These are phyloP conservation scores for Nannospalax galili DNA, from an alignment of 2,113 vertebrate species.

Conservation along the genomic window DNA sequence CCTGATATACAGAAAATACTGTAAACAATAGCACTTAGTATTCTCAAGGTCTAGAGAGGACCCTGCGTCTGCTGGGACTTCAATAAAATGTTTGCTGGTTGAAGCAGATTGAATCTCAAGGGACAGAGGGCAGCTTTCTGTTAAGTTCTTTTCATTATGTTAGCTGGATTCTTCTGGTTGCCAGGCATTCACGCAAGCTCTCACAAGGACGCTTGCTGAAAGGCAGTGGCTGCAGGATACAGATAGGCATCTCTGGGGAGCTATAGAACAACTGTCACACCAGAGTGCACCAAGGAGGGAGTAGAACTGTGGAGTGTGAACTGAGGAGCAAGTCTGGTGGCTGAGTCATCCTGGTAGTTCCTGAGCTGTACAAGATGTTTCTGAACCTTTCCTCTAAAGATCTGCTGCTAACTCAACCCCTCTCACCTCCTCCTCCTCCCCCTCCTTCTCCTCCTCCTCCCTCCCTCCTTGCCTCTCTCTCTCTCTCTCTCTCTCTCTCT, in stretches of 20 bases:
- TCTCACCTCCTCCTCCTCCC: not conserved
- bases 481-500: not conserved
- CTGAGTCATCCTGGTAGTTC: not conserved
- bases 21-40: not conserved
- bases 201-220: not conserved
- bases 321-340: not conserved
- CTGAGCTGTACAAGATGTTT: not conserved
- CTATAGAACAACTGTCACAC: not conserved
- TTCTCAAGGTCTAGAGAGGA: not conserved
- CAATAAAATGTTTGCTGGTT: not conserved
- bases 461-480: not conserved
- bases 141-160: not conserved
- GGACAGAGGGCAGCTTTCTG: not conserved
- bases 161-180: not conserved
- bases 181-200: constrained; percentile 42
- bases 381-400: not conserved
- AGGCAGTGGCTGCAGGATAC: not conserved
- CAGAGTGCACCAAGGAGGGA: not conserved
- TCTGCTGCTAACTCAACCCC: not conserved
- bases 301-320: not conserved
- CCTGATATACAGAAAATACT: not conserved
- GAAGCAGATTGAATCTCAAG: not conserved
- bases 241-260: not conserved
- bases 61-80: not conserved
- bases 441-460: not conserved